phyloP scores from a whole-genome alignment of 92 coral and sea anemone genomes.

The Micromussa lordhowensis region DNA sequence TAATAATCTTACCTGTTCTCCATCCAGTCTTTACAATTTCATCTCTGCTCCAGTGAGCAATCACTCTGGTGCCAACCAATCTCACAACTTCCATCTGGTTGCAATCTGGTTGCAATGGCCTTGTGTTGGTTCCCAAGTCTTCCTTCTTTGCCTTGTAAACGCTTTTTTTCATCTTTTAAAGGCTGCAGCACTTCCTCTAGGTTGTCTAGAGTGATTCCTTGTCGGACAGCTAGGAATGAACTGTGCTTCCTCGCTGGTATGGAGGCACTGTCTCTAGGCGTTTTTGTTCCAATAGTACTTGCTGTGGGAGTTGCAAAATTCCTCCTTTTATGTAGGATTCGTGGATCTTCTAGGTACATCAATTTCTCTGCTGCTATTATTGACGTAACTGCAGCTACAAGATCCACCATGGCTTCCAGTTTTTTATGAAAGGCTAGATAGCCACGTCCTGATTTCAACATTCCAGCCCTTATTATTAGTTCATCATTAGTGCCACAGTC shows the following conservation, averaged over 20 bases:
- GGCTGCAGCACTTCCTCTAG: conserved; percentile 43
- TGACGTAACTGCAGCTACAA: conserved; percentile 42
- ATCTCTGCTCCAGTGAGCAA: conserved; percentile 51
- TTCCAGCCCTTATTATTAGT: conserved; percentile 39
- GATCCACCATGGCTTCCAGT: conserved; percentile 42
- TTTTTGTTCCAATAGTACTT: conserved; percentile 33
- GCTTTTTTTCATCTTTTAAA: conserved; percentile 31
- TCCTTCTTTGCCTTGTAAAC: neutral
- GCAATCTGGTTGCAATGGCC: conserved; percentile 12
- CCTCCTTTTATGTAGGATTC: conserved; percentile 24
- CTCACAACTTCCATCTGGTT: conserved; percentile 40
- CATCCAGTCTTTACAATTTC: conserved; percentile 55
- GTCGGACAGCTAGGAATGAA: conserved; percentile 35
- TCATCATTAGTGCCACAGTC: conserved; percentile 64
- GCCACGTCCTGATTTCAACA: conserved; percentile 43
- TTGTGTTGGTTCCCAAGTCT: neutral
- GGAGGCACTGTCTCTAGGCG: conserved; percentile 73
- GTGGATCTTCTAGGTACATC: conserved; percentile 39
- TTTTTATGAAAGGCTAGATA: conserved; percentile 56
- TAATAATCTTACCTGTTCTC: conserved; percentile 54
- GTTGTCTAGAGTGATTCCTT: conserved; percentile 35
- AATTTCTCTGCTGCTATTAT: conserved; percentile 42
- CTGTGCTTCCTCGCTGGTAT: neutral
- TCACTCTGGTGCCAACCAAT: conserved; percentile 47
- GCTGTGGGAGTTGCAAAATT: conserved; percentile 46